Conservation (phyloP, 2,888 invertebrate genomes). For the Onchidella celtica region DNA sequence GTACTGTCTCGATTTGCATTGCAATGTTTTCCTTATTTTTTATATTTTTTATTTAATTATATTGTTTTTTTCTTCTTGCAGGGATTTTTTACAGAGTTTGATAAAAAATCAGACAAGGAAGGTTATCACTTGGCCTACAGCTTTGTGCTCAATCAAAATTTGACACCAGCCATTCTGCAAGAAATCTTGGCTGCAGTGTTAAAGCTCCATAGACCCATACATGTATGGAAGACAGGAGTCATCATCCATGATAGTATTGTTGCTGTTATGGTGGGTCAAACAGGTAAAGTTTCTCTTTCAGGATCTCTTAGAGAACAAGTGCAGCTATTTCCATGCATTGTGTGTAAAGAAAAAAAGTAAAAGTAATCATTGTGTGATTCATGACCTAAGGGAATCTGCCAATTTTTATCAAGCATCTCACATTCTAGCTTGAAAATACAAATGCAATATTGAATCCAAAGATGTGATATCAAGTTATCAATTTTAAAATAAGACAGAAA, state of each 20-base stretch:
- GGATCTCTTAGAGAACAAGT: background rate
- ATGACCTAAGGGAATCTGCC: no score
- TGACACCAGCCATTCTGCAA: slow-evolving; percentile 21
- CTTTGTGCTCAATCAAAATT: slow-evolving; percentile 28
- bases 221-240: slow-evolving; percentile 49
- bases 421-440: no score
- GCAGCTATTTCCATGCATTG: background rate
- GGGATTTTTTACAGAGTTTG: slow-evolving; percentile 28
- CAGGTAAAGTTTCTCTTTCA: slow-evolving; percentile 4
- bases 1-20: no score
- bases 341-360: background rate
- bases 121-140: slow-evolving; percentile 16
- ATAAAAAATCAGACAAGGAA: background rate
- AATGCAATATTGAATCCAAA: no score
- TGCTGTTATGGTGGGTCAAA: slow-evolving; percentile 44
- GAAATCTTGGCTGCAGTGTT: background rate
- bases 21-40: no score
- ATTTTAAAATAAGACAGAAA: no score
- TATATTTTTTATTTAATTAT: no score
- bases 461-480: no score
- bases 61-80: no score
- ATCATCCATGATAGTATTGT: slow-evolving; percentile 49
- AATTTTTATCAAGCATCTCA: no score
- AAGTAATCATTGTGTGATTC: background rate
- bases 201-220: slow-evolving; percentile 37